phyloP scores from a whole-genome alignment of 2,797 vertebrate species.

The Rachycentron canadum region DNA sequence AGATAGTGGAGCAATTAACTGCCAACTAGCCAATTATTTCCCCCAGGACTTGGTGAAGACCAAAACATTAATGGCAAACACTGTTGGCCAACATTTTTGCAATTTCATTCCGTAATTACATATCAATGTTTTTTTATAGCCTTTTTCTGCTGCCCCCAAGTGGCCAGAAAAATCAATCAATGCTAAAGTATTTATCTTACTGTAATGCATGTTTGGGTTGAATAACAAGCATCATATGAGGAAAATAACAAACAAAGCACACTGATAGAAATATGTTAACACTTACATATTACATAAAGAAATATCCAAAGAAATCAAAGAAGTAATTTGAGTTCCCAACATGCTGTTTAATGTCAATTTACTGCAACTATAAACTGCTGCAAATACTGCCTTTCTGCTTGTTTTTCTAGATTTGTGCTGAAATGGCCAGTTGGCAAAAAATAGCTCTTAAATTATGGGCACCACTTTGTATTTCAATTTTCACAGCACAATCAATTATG shows the following conservation, averaged over 20 bases:
- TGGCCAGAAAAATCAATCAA: neutral
- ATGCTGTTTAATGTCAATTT: conserved; percentile 62
- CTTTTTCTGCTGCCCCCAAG: neutral
- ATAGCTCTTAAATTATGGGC: conserved; percentile 76
- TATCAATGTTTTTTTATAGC: neutral
- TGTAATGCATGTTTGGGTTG: conserved; percentile 21
- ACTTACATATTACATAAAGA: conserved; percentile 64
- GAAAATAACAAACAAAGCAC: conserved; percentile 13
- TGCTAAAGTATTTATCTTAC: neutral
- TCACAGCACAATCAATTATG: conserved; percentile 79
- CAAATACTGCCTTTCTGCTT: conserved; percentile 40
- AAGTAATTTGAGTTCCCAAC: conserved; percentile 38
- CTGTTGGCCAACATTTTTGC: no score
- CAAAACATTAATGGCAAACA: neutral
- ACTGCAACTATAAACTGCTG: conserved; percentile 46
- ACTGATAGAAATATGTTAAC: conserved; percentile 9
- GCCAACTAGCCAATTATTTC: neutral
- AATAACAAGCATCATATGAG: conserved; percentile 26
- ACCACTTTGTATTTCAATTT: conserved; percentile 84
- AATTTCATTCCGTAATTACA: no score
- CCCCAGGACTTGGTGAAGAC: neutral
- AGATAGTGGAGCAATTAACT: neutral
- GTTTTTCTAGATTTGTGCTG: conserved; percentile 63
- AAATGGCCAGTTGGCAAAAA: conserved; percentile 71
- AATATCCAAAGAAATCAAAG: conserved; percentile 33